A percentile compares a stretch with the other conserved stretches of the same genome.
These are phyloP conservation scores for Origma solitaria DNA, from an alignment of 2,113 vertebrate genomes.

Conservation along the genomic window DNA sequence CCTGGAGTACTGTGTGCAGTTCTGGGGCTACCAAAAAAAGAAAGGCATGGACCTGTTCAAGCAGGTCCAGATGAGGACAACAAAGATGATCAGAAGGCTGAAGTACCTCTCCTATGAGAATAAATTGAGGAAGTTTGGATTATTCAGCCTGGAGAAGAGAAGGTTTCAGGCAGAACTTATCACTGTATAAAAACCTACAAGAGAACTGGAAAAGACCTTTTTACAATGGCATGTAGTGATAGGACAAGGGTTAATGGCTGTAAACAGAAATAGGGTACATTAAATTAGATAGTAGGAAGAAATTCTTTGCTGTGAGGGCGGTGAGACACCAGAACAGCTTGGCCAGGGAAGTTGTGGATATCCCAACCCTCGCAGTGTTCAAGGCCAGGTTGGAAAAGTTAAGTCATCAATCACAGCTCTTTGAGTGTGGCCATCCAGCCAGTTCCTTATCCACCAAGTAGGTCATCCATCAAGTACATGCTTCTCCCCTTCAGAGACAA, in stretches of 20 bases:
- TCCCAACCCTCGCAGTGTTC: neutral
- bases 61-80: neutral
- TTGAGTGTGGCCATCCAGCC: neutral
- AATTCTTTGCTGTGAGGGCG: neutral
- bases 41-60: fast-evolving
- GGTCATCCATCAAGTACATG: neutral
- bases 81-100: neutral
- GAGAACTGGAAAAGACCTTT: neutral
- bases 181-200: neutral
- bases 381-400: neutral
- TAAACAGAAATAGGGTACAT: neutral
- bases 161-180: neutral
- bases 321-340: neutral
- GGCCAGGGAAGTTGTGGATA: neutral
- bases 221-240: neutral
- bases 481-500: neutral
- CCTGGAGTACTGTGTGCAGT: neutral
- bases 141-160: neutral
- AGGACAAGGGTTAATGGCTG: neutral
- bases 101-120: neutral
- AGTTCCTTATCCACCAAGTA: neutral
- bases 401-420: neutral
- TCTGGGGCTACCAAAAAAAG: neutral
- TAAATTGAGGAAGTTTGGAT: neutral
- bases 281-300: neutral